Evolutionary conservation across 2,888 invertebrate species (phyloP).

Genomic region (Drosophila pseudotalamancana): DNA sequence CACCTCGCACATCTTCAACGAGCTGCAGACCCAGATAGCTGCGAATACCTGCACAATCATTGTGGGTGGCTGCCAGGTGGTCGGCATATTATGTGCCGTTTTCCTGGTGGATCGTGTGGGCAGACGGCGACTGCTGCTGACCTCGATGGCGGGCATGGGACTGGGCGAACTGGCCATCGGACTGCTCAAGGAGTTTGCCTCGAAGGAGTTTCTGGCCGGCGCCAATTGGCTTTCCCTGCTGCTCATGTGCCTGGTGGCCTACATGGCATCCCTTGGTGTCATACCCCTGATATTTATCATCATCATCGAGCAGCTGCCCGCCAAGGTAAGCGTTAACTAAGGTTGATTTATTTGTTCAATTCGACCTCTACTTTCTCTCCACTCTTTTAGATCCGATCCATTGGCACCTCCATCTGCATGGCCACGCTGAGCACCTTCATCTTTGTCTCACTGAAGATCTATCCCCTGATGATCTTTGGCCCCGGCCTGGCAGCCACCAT

Average conservation of each 20-base stretch:
- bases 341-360: neutral
- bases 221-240: conserved; percentile 73
- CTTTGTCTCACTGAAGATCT: conserved; percentile 75
- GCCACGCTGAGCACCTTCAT: conserved; percentile 68
- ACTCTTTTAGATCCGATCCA: conserved; percentile 74
- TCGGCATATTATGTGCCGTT: conserved; percentile 68
- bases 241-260: conserved; percentile 69
- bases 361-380: too few relatives aligned
- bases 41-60: conserved; percentile 76
- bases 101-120: conserved; percentile 72
- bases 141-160: conserved; percentile 69
- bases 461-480: conserved; percentile 71
- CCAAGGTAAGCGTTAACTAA: conserved; percentile 65
- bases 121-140: conserved; percentile 66
- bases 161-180: conserved; percentile 68
- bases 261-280: conserved; percentile 72
- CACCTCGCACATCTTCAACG: conserved; percentile 74
- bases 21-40: conserved; percentile 63
- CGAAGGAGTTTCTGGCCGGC: conserved; percentile 44
- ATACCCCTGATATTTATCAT: conserved; percentile 73
- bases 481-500: conserved; percentile 72
- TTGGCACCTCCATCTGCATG: conserved; percentile 75
- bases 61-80: conserved; percentile 70
- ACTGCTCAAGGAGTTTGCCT: conserved; percentile 53
- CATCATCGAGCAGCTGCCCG: conserved; percentile 76